Conservation (phyloP, 2,113 vertebrate species). For the Empidonax traillii region DNA sequence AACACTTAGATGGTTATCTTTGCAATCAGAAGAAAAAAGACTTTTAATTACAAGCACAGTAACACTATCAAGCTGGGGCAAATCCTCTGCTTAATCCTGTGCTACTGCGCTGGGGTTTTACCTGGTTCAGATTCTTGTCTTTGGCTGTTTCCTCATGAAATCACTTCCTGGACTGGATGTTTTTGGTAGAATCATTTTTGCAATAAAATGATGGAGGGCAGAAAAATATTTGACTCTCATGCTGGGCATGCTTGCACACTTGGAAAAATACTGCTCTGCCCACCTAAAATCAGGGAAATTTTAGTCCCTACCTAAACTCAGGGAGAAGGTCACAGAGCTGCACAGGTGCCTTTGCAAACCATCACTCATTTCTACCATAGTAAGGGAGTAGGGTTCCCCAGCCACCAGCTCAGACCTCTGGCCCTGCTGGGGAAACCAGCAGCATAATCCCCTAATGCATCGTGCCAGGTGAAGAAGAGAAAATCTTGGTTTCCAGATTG, state of each 20-base stretch:
- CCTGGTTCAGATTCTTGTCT: not conserved
- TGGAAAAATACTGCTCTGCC: not conserved
- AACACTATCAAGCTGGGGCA: not conserved
- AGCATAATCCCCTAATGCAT: not conserved
- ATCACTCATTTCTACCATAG: fast-evolving
- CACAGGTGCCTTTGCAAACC: not conserved
- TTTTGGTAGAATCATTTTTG: not conserved
- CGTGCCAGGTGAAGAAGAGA: not conserved
- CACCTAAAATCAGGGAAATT: not conserved
- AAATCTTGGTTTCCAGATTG: not conserved
- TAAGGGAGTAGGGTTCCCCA: not conserved
- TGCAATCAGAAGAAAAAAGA: not conserved
- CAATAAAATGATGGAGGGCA: not conserved
- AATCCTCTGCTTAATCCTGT: not conserved
- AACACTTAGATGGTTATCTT: not conserved
- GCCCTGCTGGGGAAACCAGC: not conserved
- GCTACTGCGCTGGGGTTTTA: not conserved
- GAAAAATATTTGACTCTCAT: not conserved
- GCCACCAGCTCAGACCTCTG: not conserved
- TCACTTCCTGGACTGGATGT: not conserved
- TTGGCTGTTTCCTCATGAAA: not conserved
- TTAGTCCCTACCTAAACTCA: no score
- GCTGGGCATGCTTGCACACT: fast-evolving
- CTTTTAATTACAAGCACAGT: not conserved
- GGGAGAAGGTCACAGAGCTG: not conserved